Evolutionary conservation across 2,888 invertebrate genomes (phyloP).

Genomic region (Melikaiella ostensackeni): DNA sequence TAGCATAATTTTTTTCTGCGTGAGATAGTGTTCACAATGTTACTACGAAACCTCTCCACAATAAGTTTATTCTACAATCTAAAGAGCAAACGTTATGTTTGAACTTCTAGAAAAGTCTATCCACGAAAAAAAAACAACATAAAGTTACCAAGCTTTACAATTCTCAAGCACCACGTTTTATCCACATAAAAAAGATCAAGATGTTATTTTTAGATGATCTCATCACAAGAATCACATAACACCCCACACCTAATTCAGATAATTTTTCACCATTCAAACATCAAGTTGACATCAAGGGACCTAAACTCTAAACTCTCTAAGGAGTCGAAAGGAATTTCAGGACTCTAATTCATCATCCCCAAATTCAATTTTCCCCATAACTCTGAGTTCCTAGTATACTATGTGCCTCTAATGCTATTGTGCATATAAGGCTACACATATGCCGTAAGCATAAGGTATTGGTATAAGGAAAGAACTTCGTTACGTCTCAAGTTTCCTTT

Average conservation of each 20-base stretch:
- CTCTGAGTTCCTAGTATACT: background rate
- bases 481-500: constrained; percentile 24
- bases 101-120: no score
- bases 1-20: no score
- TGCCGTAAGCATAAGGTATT: background rate
- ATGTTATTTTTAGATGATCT: background rate
- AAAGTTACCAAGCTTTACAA: no score
- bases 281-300: background rate
- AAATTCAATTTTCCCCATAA: background rate
- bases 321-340: background rate
- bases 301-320: background rate
- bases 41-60: no score
- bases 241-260: background rate
- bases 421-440: background rate
- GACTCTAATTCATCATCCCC: background rate
- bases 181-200: background rate
- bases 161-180: no score
- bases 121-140: no score
- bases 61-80: no score
- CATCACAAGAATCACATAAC: background rate
- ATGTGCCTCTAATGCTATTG: background rate
- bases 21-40: no score
- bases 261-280: background rate
- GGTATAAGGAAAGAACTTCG: background rate
- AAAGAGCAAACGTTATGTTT: no score